Conservation (phyloP, 2,113 vertebrate species). For the Acinonyx jubatus region DNA sequence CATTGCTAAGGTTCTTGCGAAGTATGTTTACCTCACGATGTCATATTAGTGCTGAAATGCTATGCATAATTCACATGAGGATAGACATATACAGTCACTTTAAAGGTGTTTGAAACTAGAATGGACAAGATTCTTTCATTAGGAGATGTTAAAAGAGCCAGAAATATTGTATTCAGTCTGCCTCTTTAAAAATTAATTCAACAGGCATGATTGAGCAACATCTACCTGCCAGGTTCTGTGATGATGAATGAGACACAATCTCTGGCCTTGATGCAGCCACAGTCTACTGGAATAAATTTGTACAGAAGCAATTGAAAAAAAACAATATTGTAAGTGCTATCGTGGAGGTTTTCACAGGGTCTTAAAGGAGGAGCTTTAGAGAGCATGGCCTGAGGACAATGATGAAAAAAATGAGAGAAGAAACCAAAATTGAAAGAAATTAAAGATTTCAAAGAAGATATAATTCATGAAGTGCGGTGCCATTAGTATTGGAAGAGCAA, state of each 20-base stretch:
- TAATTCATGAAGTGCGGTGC: not conserved
- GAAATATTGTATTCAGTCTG: not conserved
- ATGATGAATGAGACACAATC: not conserved
- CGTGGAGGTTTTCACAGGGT: not conserved
- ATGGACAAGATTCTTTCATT: not conserved
- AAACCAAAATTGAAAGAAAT: not conserved
- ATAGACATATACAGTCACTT: constrained; percentile 24
- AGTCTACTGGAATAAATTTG: not conserved
- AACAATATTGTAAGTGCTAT: not conserved
- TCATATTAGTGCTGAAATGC: not conserved
- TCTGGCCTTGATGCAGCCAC: not conserved
- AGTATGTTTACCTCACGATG: not conserved
- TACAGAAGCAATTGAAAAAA: not conserved
- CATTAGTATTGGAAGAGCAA: not conserved
- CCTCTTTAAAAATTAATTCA: not conserved
- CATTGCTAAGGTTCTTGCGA: not conserved
- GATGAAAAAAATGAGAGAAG: not conserved
- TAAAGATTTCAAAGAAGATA: not conserved
- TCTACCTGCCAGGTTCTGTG: not conserved
- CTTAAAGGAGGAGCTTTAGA: not conserved
- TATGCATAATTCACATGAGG: not conserved
- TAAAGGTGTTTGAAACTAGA: constrained; percentile 22
- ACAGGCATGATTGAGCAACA: not conserved
- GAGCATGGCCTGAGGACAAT: not conserved
- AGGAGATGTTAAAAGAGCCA: not conserved